Percentiles rank a stretch among this genome's conserved stretches.
Evolutionary conservation across 2,113 vertebrate species (phyloP).

Genomic region (Galbula dea): DNA sequence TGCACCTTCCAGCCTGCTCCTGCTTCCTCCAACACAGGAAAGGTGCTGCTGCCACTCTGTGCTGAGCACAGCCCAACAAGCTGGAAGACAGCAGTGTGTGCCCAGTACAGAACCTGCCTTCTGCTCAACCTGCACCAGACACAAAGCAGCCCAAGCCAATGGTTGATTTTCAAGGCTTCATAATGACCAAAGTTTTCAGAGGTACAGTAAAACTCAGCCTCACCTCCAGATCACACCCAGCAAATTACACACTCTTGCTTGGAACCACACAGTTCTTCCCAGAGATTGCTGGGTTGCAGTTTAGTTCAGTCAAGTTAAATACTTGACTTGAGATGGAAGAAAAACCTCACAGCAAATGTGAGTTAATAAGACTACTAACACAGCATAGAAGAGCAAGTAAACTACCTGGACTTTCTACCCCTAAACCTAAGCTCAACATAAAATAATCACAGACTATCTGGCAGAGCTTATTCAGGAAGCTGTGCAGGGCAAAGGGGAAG

Average conservation of each 20-base stretch:
- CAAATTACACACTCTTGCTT: not conserved
- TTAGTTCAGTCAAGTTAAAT: not conserved
- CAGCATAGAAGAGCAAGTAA: not conserved
- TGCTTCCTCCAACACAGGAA: not conserved
- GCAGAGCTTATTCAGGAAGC: not conserved
- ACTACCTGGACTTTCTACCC: not conserved
- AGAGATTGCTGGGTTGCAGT: not conserved
- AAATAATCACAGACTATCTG: not conserved
- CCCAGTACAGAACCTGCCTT: not conserved
- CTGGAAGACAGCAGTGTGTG: not conserved
- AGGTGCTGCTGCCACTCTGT: not conserved
- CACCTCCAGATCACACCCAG: not conserved
- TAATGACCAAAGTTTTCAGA: not conserved
- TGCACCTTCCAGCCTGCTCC: not conserved
- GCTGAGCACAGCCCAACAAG: not conserved
- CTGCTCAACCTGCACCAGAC: not conserved
- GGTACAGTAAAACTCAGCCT: not conserved
- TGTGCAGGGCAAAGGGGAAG: not conserved
- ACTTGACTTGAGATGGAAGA: not conserved
- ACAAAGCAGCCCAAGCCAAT: not conserved
- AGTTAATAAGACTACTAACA: not conserved
- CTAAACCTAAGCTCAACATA: not conserved
- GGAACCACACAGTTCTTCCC: not conserved
- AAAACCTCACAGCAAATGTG: not conserved
- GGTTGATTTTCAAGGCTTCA: not conserved